Conservation (phyloP, 1,140 invertebrate species). For the Ceratoteleas bidentatus region DNA sequence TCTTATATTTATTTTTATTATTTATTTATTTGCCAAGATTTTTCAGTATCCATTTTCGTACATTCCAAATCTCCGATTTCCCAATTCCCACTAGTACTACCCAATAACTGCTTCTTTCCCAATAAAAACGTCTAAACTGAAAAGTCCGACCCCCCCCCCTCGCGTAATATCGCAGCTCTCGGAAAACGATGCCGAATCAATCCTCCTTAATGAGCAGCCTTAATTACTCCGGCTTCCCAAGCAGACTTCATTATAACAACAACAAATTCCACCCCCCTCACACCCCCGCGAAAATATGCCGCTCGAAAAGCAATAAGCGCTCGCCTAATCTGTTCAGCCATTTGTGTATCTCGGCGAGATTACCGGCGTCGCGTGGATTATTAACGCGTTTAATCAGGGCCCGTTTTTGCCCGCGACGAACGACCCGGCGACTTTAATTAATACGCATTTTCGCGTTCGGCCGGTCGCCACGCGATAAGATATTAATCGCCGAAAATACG, state of each 20-base stretch:
- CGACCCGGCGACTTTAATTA: conserved; percentile 31
- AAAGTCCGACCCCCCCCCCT: no score
- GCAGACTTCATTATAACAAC: background rate
- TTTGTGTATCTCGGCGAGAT: conserved; percentile 36
- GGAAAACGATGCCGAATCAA: background rate
- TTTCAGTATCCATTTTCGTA: no score
- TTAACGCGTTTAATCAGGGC: conserved; percentile 37
- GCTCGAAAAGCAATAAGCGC: conserved; percentile 41
- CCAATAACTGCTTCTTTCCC: no score
- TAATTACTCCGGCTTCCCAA: conserved; percentile 13
- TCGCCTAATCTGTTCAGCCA: conserved; percentile 42
- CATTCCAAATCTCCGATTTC: no score
- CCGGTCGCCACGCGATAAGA: no score
- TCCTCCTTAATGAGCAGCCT: conserved; percentile 10
- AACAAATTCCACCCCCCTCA: background rate
- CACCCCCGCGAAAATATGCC: conserved; percentile 4
- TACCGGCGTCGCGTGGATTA: conserved; percentile 32
- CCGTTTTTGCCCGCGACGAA: background rate
- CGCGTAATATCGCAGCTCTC: no score
- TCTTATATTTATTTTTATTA: no score
- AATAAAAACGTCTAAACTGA: no score
- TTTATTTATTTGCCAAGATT: no score
- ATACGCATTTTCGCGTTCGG: conserved; percentile 27
- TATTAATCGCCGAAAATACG: no score
- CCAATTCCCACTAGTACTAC: no score